A percentile compares a stretch with the other conserved stretches of the same genome.
Evolutionary conservation across 2,797 vertebrate genomes (phyloP).

Genomic region (Gila robusta): DNA sequence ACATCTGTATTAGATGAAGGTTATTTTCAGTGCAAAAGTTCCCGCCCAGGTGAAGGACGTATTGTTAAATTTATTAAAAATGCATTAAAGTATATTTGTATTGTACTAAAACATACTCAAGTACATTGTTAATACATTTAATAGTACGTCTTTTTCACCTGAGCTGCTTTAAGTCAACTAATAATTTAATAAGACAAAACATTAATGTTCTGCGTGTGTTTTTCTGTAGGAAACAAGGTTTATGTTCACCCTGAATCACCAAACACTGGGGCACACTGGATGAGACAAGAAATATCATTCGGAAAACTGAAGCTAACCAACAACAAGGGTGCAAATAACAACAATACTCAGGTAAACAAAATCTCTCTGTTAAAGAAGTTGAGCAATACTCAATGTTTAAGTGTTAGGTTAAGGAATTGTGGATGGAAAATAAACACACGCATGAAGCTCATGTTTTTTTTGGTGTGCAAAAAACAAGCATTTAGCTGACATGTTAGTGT

Average conservation of each 20-base stretch:
- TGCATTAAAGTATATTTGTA: no score
- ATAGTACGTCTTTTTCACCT: no score
- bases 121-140: no score
- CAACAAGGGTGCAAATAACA: slow-evolving; percentile 97
- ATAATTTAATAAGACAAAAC: not conserved
- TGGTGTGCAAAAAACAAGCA: not conserved
- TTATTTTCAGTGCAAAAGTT: not conserved
- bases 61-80: no score
- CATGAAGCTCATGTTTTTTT: not conserved
- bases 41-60: no score
- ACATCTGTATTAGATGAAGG: not conserved
- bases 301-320: slow-evolving; percentile 97
- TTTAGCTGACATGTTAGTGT: not conserved
- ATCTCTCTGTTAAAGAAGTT: slow-evolving; percentile 83
- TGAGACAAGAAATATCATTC: slow-evolving; percentile 98
- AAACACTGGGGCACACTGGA: slow-evolving; percentile 98
- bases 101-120: no score
- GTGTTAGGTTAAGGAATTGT: not conserved
- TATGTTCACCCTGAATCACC: slow-evolving; percentile 97
- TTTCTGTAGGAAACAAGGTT: slow-evolving; percentile 90
- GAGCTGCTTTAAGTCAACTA: not conserved
- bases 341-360: slow-evolving; percentile 90
- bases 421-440: not conserved
- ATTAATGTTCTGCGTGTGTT: not conserved
- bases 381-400: not conserved